Evolutionary conservation across 2,113 vertebrate genomes (phyloP).

Genomic region (Melanotaenia duboulayi): DNA sequence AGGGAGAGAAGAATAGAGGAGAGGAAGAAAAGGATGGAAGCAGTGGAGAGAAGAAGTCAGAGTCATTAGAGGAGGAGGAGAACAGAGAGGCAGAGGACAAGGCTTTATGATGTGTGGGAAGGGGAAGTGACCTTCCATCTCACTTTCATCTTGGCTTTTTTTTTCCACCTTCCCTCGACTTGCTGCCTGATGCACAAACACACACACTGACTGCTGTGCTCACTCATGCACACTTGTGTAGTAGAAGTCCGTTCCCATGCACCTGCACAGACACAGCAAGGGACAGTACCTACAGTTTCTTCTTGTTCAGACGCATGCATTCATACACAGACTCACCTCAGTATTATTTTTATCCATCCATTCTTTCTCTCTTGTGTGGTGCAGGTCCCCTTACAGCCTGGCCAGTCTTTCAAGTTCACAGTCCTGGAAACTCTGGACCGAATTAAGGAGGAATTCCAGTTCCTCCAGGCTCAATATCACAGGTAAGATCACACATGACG

Average conservation of each 20-base stretch:
- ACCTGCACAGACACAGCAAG: slow-evolving; percentile 3
- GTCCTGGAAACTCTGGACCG: slow-evolving; percentile 91
- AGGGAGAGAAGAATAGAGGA: slow-evolving; percentile 42
- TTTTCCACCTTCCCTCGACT: slow-evolving; percentile 21
- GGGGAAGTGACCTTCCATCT: slow-evolving; percentile 73
- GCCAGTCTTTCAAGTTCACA: slow-evolving; percentile 94
- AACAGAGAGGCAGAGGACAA: slow-evolving; percentile 64
- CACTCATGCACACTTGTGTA: background rate
- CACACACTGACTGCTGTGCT: background rate
- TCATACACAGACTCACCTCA: background rate
- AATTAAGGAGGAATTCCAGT: slow-evolving; percentile 94
- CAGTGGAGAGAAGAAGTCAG: slow-evolving; percentile 50
- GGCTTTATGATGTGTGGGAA: slow-evolving; percentile 76
- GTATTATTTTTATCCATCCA: background rate
- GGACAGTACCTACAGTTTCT: background rate
- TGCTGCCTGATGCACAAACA: slow-evolving; percentile 24
- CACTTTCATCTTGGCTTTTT: slow-evolving; percentile 72
- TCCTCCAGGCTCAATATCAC: slow-evolving; percentile 93
- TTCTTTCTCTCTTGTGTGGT: background rate
- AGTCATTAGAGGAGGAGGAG: slow-evolving; percentile 77
- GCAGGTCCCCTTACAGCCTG: slow-evolving; percentile 87
- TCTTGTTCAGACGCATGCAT: background rate
- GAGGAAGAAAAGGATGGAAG: slow-evolving; percentile 50
- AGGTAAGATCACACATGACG: slow-evolving; percentile 77
- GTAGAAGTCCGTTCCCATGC: background rate